Base-by-base conservation (phyloP, 2,797 vertebrate species). In the Chaetophractus vellerosus region DNA sequence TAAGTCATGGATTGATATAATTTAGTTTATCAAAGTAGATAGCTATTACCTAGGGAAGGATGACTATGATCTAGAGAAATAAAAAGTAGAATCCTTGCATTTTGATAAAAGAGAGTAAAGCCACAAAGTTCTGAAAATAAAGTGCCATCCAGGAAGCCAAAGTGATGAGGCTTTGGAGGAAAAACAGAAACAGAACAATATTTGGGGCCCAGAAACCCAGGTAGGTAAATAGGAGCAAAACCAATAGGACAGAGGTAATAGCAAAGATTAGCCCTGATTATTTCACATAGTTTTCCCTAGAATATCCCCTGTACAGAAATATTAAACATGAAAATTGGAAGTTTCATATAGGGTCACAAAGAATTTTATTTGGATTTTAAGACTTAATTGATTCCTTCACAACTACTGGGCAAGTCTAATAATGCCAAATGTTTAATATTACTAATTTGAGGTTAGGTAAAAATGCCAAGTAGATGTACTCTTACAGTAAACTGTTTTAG, bases 371-470 rank as follows among this genome's bases (percentile, higher is more conserved):
- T 12, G 41, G 66, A 90, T 76, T 75, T 79, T 57, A 83, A 66
- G 45, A 69, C 38, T 66, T n/a, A 69, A 52, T 57, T 45, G 55
- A 81, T 72, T 59, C 55, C 76, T 76, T 82, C 55, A 36, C 45
- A 85, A 57, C 12, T 68, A 45, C 45, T 64, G 16, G 41, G 19
- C 33, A 85, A 71, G 68, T 24, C 64, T 74, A 76, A 66, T 28
- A 61, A 33, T 55, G n/a, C 61, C 33, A n/a, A 79, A 45, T 12
- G 26, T 24, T 12, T 63, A 38, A 50, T 36, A 28, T 55, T 50
- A 66, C 90, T 90, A 82, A 90, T 74, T 36, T 79, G 78, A 95
- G 45, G 72, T 64, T 21, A 50, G 45, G 78, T 63, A 59, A 61
- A 92, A 88, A 50, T 14, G 38, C 23, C 57, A 38, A 69, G 41